A percentile compares a stretch with the other conserved stretches of the same genome.
phyloP scores from a whole-genome alignment of 2,888 invertebrate genomes.

The Oscheius sp. region DNA sequence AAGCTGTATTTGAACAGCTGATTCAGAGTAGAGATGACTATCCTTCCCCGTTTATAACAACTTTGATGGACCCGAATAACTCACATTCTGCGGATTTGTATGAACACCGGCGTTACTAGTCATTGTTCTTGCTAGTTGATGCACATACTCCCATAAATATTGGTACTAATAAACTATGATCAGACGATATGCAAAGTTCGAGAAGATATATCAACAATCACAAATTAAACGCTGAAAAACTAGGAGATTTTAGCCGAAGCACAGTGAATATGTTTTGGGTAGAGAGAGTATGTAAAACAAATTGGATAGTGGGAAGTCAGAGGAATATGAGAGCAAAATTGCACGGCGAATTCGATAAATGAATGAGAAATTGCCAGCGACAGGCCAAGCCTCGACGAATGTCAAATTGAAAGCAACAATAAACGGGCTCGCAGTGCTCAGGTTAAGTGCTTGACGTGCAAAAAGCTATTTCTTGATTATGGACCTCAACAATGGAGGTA shows the following conservation, averaged over 20 bases:
- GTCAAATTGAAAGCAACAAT: constrained; percentile 33
- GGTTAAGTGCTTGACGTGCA: constrained; percentile 29
- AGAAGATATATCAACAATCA: not conserved
- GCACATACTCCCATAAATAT: not conserved
- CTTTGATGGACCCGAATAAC: not conserved
- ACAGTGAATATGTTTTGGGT: not conserved
- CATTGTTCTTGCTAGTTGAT: not conserved
- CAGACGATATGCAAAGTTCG: not conserved
- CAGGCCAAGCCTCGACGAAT: constrained; percentile 22
- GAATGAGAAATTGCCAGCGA: constrained; percentile 39
- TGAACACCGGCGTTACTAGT: constrained; percentile 16
- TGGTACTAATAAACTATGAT: not conserved
- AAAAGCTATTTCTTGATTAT: constrained; percentile 25
- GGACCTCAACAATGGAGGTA: not conserved
- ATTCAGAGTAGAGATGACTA: constrained; percentile 7
- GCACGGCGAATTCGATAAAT: constrained; percentile 38
- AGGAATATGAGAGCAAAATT: constrained; percentile 17
- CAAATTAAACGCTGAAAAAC: not conserved
- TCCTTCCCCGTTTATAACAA: not conserved
- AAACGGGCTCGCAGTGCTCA: constrained; percentile 6
- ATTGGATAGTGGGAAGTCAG: not conserved
- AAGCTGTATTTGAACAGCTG: constrained; percentile 25
- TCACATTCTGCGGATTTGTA: constrained; percentile 9
- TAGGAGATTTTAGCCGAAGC: not conserved
- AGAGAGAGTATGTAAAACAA: too few species aligned